Evolutionary conservation across 2,888 invertebrate genomes (phyloP), one percentile per base, ranked within the genome.

Genomic region (Nephrocerus scutellatus): DNA sequence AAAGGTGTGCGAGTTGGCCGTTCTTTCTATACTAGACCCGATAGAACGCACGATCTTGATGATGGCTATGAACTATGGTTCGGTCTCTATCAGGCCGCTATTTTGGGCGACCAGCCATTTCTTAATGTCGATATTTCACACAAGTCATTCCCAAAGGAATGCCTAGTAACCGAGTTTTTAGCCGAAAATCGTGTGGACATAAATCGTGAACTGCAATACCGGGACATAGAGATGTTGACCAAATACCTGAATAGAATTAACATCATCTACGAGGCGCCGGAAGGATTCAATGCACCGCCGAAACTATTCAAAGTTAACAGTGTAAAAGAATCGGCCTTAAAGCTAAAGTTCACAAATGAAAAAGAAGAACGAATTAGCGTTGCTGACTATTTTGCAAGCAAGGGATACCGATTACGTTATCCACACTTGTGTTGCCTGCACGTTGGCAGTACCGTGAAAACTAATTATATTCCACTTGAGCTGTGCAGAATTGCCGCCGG

Each of bases 111-210:
- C 76, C 80, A 77, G 52, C 85, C 88, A 35, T 84, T 83, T 64
- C 70, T 98, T 24, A 97, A 97, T 65, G 80, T 97, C 39, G 96
- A 97, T 68, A 85, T 87, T 24, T 79, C 83, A 0, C 84, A 88
- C 57, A 87, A 87, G 64, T 84, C 82, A 1, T 87, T 88, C 55
- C 84, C 85, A 0, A 76, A 65, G 30, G 56, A 60, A 7, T 73
- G 76, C 37, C 50, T 43, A 3, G 55, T 83, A 13, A 39, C 77
- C 0, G 62, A 75, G 1, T 68, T 76, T 6, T 48, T 70, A 4
- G 53, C 56, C 26, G 56, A 60, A 19, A 70, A 69, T 36, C 44
- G n/a, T 9, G 1, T 14, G 7, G 10, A 10, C 6, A 26, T 49
- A 3, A 41, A 22, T 16, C 8, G 22, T 1, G 4, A 9, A 34